Conservation (phyloP, 2,888 invertebrate genomes). For the Melinaea marsaeus region DNA sequence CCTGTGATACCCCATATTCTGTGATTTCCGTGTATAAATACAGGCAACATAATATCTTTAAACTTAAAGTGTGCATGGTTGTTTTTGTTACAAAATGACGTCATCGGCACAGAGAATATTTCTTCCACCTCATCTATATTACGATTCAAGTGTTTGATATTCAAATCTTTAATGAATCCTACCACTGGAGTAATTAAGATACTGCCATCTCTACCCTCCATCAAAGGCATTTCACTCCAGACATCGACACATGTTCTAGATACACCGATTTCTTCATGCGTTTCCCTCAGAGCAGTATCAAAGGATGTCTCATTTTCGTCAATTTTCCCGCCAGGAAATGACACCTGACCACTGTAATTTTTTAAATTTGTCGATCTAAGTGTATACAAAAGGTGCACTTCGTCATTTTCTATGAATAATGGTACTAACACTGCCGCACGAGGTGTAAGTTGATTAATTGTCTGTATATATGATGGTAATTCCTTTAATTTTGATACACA, state of each 20-base stretch:
- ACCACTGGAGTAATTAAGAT: slow-evolving; percentile 85
- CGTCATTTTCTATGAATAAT: slow-evolving; percentile 82
- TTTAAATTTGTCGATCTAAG: slow-evolving; percentile 85
- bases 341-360: slow-evolving; percentile 89
- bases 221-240: slow-evolving; percentile 77
- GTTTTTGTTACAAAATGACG: slow-evolving; percentile 78
- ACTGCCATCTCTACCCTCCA: slow-evolving; percentile 56
- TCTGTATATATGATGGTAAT: slow-evolving; percentile 69
- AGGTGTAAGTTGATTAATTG: slow-evolving; percentile 39
- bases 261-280: slow-evolving; percentile 92
- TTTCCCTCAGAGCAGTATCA: slow-evolving; percentile 90
- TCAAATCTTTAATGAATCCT: slow-evolving; percentile 75
- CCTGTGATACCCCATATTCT: slow-evolving; percentile 89
- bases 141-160: slow-evolving; percentile 71
- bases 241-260: slow-evolving; percentile 77
- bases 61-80: slow-evolving; percentile 82
- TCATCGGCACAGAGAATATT: slow-evolving; percentile 84
- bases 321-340: slow-evolving; percentile 90
- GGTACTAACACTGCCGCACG: slow-evolving; percentile 91
- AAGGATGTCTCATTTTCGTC: slow-evolving; percentile 80
- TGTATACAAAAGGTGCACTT: slow-evolving; percentile 89
- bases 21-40: slow-evolving; percentile 73
- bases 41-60: slow-evolving; percentile 68
- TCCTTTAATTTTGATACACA: slow-evolving; percentile 78
- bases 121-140: slow-evolving; percentile 87